Evolutionary conservation across 2,888 invertebrate genomes (phyloP), one percentile per base, ranked within the genome.

Genomic region (Bimastos eiseni): DNA sequence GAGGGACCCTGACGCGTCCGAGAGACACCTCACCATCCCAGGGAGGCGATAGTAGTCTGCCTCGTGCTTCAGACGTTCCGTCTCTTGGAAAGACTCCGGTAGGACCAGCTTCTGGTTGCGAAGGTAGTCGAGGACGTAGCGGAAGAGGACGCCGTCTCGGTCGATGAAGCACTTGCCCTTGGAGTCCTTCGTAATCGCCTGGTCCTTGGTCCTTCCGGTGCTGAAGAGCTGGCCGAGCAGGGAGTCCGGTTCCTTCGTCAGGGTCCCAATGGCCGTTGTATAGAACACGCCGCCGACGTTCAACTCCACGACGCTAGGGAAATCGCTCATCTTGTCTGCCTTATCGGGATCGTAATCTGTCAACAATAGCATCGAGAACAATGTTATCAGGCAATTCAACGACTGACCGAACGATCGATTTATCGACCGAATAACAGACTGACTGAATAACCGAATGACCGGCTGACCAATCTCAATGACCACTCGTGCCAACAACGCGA

Each of bases 241-340:
- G 91, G 98, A 97, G 93, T 97, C 97, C 90, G 97, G 96, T 92
- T 98, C 97, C 94, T 97, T 97, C 92, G 96, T 96, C 93, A 99
- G 96, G 90, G 98, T 98, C 93, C 96, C 96, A 94, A 98, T 95
- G 83, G 97, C 96, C 92, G 98, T 90, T 36, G 83, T 91, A 96
- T 98, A 99, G 94, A 97, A 97, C 94, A 98, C 98, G 94, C 98
- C 98, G 95, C 98, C 98, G 94, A 99, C 98, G 96, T 99, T 99
- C 93, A 99, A 96, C 96, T 99, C 98, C 94, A 98, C 96, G 93
- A 98, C 94, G n/a, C 93, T 93, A 0, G 94, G 86, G 37, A 86
- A 86, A 86, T 86, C 86, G 24, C 86, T 86, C 86, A 86, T 86
- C n/a, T n/a, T 70, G 70, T 70, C 30, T 70, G 70, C 38, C 13